Evolutionary conservation across 2,888 invertebrate genomes (phyloP).

Genomic region (Cabera pusaria): DNA sequence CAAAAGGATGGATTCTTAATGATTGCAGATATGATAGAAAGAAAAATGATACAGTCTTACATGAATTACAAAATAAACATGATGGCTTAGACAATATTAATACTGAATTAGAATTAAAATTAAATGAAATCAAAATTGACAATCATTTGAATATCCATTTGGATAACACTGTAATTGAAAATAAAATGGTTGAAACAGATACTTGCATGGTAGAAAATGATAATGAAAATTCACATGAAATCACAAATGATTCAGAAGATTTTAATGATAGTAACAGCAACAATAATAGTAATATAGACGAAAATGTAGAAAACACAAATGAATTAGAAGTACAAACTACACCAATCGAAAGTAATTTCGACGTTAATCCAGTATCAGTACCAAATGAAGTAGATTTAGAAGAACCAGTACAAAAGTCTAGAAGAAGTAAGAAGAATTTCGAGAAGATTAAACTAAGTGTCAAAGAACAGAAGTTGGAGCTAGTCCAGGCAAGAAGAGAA

Average conservation of each 20-base stretch:
- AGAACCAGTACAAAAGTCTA: constrained; percentile 21
- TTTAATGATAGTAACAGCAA: constrained; percentile 3
- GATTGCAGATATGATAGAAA: not conserved
- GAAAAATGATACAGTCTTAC: constrained; percentile 2
- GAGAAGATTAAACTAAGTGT: constrained; percentile 52
- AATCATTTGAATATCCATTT: too few relatives aligned
- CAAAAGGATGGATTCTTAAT: constrained; percentile 13
- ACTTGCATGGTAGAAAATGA: too few relatives aligned
- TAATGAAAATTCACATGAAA: too few relatives aligned
- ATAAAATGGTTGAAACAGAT: too few relatives aligned
- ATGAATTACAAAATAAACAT: constrained; percentile 10
- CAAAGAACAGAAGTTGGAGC: constrained; percentile 65
- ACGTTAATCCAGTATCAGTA: too few relatives aligned
- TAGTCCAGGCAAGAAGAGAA: constrained; percentile 59
- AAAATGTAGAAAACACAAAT: constrained; percentile 14
- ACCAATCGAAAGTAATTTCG: too few relatives aligned
- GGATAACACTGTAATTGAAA: not conserved
- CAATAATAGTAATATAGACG: not conserved
- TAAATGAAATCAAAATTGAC: too few relatives aligned
- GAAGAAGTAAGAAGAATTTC: constrained; percentile 42
- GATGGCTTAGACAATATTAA: too few relatives aligned
- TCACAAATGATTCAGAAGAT: not conserved
- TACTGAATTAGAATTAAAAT: not conserved
- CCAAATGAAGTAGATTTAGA: too few relatives aligned
- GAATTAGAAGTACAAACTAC: too few relatives aligned